These are phyloP conservation scores for Merluccius polli DNA, from an alignment of 2,797 vertebrate genomes.

Conservation along the genomic window DNA sequence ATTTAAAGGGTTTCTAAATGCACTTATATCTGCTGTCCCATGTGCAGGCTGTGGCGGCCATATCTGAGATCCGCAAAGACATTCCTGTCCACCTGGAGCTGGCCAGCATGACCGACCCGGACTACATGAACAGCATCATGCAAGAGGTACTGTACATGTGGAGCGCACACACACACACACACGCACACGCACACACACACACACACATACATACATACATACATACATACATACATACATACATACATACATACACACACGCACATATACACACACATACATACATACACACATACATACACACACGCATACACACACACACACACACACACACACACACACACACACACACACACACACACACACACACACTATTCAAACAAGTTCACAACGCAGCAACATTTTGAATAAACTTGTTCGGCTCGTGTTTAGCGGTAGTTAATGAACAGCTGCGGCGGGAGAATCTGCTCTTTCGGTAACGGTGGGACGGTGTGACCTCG, in stretches of 20 bases:
- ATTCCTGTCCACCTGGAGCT: conserved; percentile 92
- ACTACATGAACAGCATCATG: conserved; percentile 90
- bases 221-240: no score
- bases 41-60: conserved; percentile 79
- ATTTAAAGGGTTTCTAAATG: no score
- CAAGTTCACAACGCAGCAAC: no score
- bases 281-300: no score
- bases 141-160: conserved; percentile 94
- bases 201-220: no score
- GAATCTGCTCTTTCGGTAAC: background rate
- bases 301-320: background rate
- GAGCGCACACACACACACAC: background rate
- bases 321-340: no score
- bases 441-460: no score
- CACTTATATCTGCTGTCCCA: no score
- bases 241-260: no score
- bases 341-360: no score
- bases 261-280: no score
- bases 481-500: background rate
- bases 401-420: no score
- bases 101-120: conserved; percentile 94
- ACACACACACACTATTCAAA: background rate
- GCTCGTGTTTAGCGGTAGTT: background rate
- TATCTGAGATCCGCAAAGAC: conserved; percentile 83
- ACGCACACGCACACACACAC: background rate